Conservation (phyloP, 2,113 vertebrate genomes). For the Nansenia antarctica region DNA sequence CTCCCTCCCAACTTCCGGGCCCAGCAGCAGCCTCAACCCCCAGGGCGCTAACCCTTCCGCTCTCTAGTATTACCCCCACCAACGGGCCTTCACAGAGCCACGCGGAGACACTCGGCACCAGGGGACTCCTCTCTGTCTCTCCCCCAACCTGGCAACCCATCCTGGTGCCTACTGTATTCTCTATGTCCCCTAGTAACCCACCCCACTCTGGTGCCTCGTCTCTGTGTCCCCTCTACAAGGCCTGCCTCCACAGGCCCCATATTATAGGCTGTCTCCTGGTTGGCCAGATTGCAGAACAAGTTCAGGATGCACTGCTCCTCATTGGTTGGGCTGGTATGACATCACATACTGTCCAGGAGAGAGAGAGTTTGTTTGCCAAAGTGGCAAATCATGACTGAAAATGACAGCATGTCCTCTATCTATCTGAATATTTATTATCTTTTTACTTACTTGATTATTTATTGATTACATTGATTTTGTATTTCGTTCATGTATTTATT, state of each 20-base stretch:
- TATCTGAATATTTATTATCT: conserved; percentile 48
- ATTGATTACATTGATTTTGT: conserved; percentile 62
- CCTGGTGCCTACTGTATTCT: too few species aligned
- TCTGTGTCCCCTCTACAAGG: conserved; percentile 26
- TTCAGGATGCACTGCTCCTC: conserved; percentile 20
- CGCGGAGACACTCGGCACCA: conserved; percentile 53
- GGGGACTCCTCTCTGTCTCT: conserved; percentile 52
- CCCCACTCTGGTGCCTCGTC: conserved; percentile 38
- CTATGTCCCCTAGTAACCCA: conserved; percentile 32
- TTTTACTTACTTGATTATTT: conserved; percentile 46
- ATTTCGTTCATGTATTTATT: conserved; percentile 47
- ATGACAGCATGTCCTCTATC: conserved; percentile 25
- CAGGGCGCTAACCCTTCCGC: conserved; percentile 73
- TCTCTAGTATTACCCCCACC: background rate
- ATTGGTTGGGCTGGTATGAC: conserved; percentile 14
- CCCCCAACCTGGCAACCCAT: conserved; percentile 18
- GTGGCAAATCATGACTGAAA: conserved; percentile 24
- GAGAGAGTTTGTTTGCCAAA: conserved; percentile 8
- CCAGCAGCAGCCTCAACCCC: conserved; percentile 79
- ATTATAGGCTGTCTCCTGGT: conserved; percentile 13
- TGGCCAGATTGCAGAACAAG: conserved; percentile 43
- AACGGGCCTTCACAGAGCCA: conserved; percentile 35
- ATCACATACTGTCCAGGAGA: conserved; percentile 22
- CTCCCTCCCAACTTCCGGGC: conserved; percentile 86
- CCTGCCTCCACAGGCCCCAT: conserved; percentile 17